Base-by-base conservation (phyloP, 2,113 vertebrate genomes). In the Hipposideros armiger region DNA sequence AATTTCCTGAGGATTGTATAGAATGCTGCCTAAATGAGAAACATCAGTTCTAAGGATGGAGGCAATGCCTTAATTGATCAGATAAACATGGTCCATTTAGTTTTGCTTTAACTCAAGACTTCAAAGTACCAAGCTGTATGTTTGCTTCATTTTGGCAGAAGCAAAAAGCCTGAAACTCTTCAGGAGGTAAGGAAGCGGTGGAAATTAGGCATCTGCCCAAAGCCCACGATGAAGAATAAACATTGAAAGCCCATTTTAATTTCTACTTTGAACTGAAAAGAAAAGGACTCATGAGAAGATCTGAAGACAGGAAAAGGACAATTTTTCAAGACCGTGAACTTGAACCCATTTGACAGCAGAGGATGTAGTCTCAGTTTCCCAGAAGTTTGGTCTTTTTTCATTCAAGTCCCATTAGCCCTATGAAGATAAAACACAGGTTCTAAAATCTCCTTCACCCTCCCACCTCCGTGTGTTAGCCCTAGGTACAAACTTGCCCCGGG, bases 21-120 rank as follows among this genome's bases (percentile, higher is more conserved):
- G 96, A 95, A 96, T 67, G 91, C 86, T 45, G 96, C 64, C 64
- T 89, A 96, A 97, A 97, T 96, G 97, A 97, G 96, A 97, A 97
- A 87, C 96, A 97, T 94, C 97, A 69, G 94, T 74, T 69, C 93
- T 32, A 30, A 95, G 90, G 95, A 94, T 83, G 87, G 7, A 96
- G 92, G 91, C 88, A 20, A 74, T 91, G 91, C 83, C 70, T 96
- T 98, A 97, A 97, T 93, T 96, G 97, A 98, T 98, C 96, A 95
- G 97, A 97, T 95, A 97, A 98, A 97, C 97, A 97, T 72, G 94
- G 96, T 89, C 96, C 96, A 95, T 97, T 98, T 96, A 96, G 90
- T 96, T 97, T 96, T 97, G 94, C 89, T 97, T 97, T 96, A 91
- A 95, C 95, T 95, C 96, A 95, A 95, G 94, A 96, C 97, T 98